These are phyloP conservation scores for Oncorhynchus keta DNA, from an alignment of 2,113 vertebrate genomes.

Conservation along the genomic window DNA sequence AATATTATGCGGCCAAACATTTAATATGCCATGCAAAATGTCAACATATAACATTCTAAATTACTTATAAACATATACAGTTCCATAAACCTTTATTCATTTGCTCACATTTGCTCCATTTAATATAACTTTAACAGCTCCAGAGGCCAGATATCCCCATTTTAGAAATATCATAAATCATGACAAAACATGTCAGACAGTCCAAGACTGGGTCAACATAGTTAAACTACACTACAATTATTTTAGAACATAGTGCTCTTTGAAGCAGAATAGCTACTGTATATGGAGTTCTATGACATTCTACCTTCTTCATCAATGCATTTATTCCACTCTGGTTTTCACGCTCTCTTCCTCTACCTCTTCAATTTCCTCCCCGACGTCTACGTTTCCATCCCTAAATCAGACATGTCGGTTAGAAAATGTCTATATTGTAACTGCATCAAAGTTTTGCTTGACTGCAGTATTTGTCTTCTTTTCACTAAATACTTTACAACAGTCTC, in stretches of 20 bases:
- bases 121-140: slow-evolving; percentile 7
- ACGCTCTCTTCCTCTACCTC: slow-evolving; percentile 68
- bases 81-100: slow-evolving; percentile 24
- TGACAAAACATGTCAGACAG: slow-evolving; percentile 31
- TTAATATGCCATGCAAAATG: slow-evolving; percentile 19
- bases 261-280: slow-evolving; percentile 31
- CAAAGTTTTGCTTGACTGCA: slow-evolving; percentile 62
- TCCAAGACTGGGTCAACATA: slow-evolving; percentile 38
- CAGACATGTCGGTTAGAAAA: slow-evolving; percentile 66
- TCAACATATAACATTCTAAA: not conserved
- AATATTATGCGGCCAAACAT: slow-evolving; percentile 12
- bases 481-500: slow-evolving; percentile 45
- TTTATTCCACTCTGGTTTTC: slow-evolving; percentile 66
- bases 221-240: slow-evolving; percentile 49
- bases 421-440: slow-evolving; percentile 65
- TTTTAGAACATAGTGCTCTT: slow-evolving; percentile 36
- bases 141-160: slow-evolving; percentile 27
- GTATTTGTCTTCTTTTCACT: slow-evolving; percentile 45
- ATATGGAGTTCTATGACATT: slow-evolving; percentile 23
- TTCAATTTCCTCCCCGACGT: slow-evolving; percentile 66
- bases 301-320: slow-evolving; percentile 59
- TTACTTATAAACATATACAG: slow-evolving; percentile 10
- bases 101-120: slow-evolving; percentile 10
- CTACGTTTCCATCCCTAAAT: slow-evolving; percentile 69
- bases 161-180: slow-evolving; percentile 45